A percentile compares a stretch with the other conserved stretches of the same genome.
phyloP scores from a whole-genome alignment of 2,113 vertebrate genomes.

The Upupa epops region DNA sequence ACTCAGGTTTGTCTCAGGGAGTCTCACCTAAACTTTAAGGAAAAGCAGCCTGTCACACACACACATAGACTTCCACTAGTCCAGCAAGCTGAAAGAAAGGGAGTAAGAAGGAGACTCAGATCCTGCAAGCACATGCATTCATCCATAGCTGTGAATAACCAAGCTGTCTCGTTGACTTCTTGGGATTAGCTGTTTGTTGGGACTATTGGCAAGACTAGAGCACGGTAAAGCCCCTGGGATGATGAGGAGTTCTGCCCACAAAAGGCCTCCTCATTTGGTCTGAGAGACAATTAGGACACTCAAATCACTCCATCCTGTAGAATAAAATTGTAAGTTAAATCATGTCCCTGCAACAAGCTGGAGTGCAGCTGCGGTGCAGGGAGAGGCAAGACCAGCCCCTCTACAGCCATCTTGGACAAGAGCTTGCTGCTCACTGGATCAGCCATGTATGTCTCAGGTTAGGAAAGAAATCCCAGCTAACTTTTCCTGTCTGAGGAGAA shows the following conservation, averaged over 20 bases:
- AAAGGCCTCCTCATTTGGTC: background rate
- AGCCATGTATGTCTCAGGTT: background rate
- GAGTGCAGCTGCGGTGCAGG: background rate
- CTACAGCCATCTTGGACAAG: background rate
- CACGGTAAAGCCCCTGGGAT: too few species aligned
- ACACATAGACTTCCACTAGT: background rate
- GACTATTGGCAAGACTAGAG: background rate
- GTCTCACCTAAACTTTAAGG: background rate
- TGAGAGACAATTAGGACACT: background rate
- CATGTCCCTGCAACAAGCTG: background rate
- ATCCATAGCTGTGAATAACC: background rate
- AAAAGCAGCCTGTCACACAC: background rate
- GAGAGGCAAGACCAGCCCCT: background rate
- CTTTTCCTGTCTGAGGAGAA: background rate
- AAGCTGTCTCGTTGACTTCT: background rate
- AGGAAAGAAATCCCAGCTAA: background rate
- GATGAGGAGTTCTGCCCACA: background rate
- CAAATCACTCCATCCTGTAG: background rate
- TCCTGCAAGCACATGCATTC: background rate
- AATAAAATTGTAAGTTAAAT: background rate
- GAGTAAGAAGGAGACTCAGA: background rate
- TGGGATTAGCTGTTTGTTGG: background rate
- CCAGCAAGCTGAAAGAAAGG: background rate
- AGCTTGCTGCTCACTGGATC: background rate
- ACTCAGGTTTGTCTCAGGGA: background rate